A percentile compares a stretch with the other conserved stretches of the same genome.
Evolutionary conservation across 1,140 invertebrate species (phyloP).

Genomic region (Holotrichia oblita): DNA sequence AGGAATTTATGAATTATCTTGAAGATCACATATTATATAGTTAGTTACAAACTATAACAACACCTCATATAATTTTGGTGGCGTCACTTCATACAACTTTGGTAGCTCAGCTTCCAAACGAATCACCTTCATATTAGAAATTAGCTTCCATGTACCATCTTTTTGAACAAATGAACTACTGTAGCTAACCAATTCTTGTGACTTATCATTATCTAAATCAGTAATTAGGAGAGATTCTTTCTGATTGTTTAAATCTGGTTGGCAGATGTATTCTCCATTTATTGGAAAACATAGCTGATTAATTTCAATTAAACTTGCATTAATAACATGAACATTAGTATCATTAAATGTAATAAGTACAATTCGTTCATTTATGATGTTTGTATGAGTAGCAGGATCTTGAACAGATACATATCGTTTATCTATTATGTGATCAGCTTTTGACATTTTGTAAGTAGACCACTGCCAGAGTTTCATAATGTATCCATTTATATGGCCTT

Average conservation of each 20-base stretch:
- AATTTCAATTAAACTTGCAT: slow-evolving; percentile 77
- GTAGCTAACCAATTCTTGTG: slow-evolving; percentile 79
- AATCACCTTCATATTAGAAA: slow-evolving; percentile 71
- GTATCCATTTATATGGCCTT: slow-evolving; percentile 73
- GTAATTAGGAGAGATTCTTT: slow-evolving; percentile 74
- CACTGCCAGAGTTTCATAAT: slow-evolving; percentile 84
- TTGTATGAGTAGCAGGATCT: slow-evolving; percentile 31
- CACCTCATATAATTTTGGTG: slow-evolving; percentile 24
- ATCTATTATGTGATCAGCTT: background rate
- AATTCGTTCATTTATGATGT: slow-evolving; percentile 72
- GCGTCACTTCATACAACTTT: slow-evolving; percentile 66
- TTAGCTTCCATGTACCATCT: slow-evolving; percentile 64
- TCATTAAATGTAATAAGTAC: slow-evolving; percentile 79
- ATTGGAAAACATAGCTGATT: slow-evolving; percentile 71
- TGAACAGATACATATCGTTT: background rate
- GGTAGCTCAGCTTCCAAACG: slow-evolving; percentile 74
- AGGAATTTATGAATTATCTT: background rate
- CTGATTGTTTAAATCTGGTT: slow-evolving; percentile 76
- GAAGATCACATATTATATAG: background rate
- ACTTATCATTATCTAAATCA: slow-evolving; percentile 76
- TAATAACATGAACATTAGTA: slow-evolving; percentile 74
- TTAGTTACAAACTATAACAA: background rate
- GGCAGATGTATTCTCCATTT: slow-evolving; percentile 69
- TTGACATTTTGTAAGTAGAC: slow-evolving; percentile 58
- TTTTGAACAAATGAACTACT: slow-evolving; percentile 69